Base-by-base conservation (phyloP, 2,888 invertebrate species). In the Philaethria dido region DNA sequence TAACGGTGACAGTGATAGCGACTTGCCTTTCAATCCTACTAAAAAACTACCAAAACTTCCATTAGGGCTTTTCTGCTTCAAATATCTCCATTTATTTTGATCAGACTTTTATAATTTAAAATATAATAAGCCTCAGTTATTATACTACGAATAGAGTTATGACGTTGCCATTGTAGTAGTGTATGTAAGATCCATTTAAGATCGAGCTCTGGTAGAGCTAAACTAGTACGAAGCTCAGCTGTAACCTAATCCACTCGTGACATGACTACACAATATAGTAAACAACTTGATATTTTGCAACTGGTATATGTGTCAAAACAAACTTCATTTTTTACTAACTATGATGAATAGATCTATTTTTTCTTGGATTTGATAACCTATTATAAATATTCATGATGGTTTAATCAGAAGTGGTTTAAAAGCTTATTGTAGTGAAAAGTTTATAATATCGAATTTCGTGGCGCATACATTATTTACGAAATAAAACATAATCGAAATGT, bases 1-100 rank as follows among this genome's bases (percentile, higher is more conserved):
- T 79, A 77, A 79, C 70, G 72, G 33, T 57, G 75, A 76, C 77
- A 74, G 66, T 64, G 62, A 78, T 73, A 73, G 74, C 69, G 61
- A 47, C 39, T 33, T 63, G 62, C 64, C 22, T 59, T 48, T 66
- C 50, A 45, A 44, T 55, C 62, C 59, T 20, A 22, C 52, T 48
- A 47, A 48, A 36, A 55, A 62, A 59, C 47, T 42, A 54, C 14
- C 25, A 33, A 50, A 69, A 69, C 66, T 69, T 66, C 44, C 63
- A 64, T 64, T 54, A 50, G 52, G 14, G 59, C n/a, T 8, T n/a
- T 62, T 48, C 18, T 66, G 16, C 36, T 62, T 33, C 14, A 61
- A 54, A 25, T 47, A 36, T 36, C 36, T 25, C 5, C 16, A 45
- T 45, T 29, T 60, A 47, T 60, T 45, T 42, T 25, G 42, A 25